Conservation (phyloP, 2,113 vertebrate genomes). For the Penelope pileata region DNA sequence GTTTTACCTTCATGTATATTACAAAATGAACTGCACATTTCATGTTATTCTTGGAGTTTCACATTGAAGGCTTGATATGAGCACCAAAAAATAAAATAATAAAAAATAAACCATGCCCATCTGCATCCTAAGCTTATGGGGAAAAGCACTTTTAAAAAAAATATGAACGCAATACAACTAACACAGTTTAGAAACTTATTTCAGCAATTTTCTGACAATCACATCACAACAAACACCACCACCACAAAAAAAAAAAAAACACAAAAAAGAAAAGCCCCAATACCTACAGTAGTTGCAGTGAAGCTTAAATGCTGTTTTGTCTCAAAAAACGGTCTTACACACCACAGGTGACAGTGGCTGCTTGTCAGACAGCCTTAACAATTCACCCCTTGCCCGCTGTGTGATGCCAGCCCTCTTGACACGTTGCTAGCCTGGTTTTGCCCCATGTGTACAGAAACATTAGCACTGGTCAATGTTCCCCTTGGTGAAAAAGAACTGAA, state of each 20-base stretch:
- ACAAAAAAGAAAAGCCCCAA: neutral
- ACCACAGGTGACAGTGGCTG: accelerated
- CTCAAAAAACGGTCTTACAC: no score
- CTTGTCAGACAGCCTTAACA: neutral
- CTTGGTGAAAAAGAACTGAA: neutral
- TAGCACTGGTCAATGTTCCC: neutral
- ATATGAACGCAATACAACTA: neutral
- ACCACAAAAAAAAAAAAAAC: neutral
- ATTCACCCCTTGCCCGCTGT: neutral
- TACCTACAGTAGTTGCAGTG: accelerated
- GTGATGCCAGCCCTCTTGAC: neutral
- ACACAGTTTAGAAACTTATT: no score
- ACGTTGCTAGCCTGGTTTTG: neutral
- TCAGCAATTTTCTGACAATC: neutral
- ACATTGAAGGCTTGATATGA: neutral
- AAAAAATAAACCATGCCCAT: neutral
- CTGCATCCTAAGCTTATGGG: neutral
- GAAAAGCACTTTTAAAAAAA: neutral
- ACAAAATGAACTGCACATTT: neutral
- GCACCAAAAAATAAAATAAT: neutral
- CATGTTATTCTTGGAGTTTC: neutral
- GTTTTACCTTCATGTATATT: neutral
- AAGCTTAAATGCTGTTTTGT: neutral
- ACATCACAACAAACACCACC: neutral
- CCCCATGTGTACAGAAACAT: accelerated